These are phyloP conservation scores for Stenichneumon culpator DNA, from an alignment of 2,888 invertebrate genomes.

Conservation along the genomic window DNA sequence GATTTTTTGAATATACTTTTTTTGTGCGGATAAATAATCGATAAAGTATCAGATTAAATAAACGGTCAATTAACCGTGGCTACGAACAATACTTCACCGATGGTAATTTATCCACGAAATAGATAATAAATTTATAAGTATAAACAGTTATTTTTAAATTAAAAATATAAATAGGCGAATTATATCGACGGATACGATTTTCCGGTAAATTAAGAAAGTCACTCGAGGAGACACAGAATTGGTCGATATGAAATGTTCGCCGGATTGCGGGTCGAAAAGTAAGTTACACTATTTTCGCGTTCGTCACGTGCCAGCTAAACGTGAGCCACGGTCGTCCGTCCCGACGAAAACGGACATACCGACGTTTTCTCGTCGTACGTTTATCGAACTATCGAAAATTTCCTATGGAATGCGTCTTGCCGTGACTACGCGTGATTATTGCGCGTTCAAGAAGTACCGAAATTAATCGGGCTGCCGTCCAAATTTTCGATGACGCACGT, in stretches of 20 bases:
- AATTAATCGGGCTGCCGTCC: conserved; percentile 21
- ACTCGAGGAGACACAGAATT: no score
- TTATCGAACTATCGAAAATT: neutral
- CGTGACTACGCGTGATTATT: neutral
- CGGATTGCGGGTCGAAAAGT: neutral
- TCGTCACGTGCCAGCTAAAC: neutral
- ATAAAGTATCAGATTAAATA: no score
- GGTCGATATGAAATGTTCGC: neutral
- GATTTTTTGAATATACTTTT: no score
- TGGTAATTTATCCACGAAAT: no score
- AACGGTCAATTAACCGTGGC: no score
- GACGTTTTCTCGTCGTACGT: neutral
- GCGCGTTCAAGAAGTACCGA: neutral
- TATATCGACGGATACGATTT: neutral
- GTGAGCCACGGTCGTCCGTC: neutral
- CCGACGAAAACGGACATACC: neutral
- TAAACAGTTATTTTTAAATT: neutral
- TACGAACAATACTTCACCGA: no score
- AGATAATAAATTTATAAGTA: neutral
- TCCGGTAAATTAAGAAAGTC: neutral
- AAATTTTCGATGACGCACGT: conserved; percentile 28
- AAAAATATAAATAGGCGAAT: neutral
- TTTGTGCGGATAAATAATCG: no score
- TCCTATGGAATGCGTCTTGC: conserved; percentile 7
- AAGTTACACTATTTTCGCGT: neutral